Evolutionary conservation across 2,797 vertebrate species (phyloP), one percentile per base, ranked within the genome.

Genomic region (Chaetodon trifasciatus): DNA sequence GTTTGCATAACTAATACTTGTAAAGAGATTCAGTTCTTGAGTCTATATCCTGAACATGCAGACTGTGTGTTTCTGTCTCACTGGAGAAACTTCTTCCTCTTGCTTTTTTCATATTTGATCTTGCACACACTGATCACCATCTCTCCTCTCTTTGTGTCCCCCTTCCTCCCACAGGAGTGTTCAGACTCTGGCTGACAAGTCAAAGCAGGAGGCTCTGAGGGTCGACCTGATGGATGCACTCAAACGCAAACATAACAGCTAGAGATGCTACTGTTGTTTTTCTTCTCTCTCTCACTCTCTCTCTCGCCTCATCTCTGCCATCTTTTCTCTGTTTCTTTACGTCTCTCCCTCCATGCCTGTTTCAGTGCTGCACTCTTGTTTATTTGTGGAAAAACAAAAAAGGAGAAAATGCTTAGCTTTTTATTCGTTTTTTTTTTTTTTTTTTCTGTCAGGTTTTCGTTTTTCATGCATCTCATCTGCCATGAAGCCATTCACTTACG

Each of bases 171-270:
- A 0, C 95, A 99, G 98, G 97, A 98, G 96, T 91, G 97, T 99
- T 94, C 96, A 97, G 95, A 96, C 95, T 84, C 96, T 98, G 93
- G 96, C 96, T 58, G 98, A 99, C 95, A 97, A 97, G 96, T 96
- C 96, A 87, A 97, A 97, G 96, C 97, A 99, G 95, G 97, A 98
- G 92, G 97, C 97, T 94, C 96, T 99, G 89, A 97, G 96, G 96
- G 94, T 93, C 35, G 97, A 98, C 95, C 96, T 99, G 96, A 94
- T 98, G 96, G 95, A 95, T 93, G 98, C 97, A 81, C 94, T 99
- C 96, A 99, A 97, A 97, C 97, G 96, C 93, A 99, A 99, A 96
- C 97, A 98, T 72, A 96, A 97, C 84, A 96, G 94, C 94, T 99
- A 98, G 95, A 96, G 88, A 88, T 86, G 82, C 93, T 90, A 77